These are phyloP conservation scores for Tiphia femorata DNA, from an alignment of 2,888 invertebrate genomes.

Conservation along the genomic window DNA sequence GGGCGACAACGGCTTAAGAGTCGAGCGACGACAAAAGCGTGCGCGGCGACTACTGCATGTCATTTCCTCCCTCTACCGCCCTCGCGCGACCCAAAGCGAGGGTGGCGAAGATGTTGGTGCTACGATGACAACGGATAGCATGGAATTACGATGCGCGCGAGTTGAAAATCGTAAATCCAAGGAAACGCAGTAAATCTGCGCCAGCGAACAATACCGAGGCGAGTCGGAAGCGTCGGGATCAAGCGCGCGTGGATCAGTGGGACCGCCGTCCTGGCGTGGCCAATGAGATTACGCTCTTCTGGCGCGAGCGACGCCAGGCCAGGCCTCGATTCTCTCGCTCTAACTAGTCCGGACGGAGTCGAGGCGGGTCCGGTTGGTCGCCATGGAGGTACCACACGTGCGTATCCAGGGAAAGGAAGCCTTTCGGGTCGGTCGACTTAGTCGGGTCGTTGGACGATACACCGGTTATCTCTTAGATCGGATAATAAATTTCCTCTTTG, in stretches of 20 bases:
- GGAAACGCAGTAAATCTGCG: constrained; percentile 58
- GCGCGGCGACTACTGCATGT: too few species aligned
- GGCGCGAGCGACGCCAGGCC: constrained; percentile 26
- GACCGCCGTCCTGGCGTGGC: constrained; percentile 54
- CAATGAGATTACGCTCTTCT: constrained; percentile 57
- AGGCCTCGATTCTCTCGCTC: constrained; percentile 31
- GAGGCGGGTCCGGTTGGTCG: constrained; percentile 32
- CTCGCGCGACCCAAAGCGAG: constrained; percentile 7
- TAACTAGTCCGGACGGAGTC: constrained; percentile 27
- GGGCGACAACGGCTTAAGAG: too few species aligned
- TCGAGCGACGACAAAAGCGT: too few species aligned
- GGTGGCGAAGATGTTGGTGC: constrained; percentile 10
- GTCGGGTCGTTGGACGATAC: too few species aligned
- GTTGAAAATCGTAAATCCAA: constrained; percentile 56
- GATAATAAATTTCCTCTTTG: too few species aligned
- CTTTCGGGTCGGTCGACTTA: background rate
- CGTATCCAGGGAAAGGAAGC: background rate
- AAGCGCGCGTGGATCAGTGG: constrained; percentile 44
- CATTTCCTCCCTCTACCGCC: too few species aligned
- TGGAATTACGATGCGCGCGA: constrained; percentile 26
- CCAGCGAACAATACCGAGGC: constrained; percentile 47
- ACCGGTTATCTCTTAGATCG: too few species aligned
- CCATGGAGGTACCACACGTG: constrained; percentile 10
- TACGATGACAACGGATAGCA: constrained; percentile 4
- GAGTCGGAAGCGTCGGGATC: constrained; percentile 49